Conservation (phyloP, 2,113 vertebrate species). For the Amphiprion ocellaris region DNA sequence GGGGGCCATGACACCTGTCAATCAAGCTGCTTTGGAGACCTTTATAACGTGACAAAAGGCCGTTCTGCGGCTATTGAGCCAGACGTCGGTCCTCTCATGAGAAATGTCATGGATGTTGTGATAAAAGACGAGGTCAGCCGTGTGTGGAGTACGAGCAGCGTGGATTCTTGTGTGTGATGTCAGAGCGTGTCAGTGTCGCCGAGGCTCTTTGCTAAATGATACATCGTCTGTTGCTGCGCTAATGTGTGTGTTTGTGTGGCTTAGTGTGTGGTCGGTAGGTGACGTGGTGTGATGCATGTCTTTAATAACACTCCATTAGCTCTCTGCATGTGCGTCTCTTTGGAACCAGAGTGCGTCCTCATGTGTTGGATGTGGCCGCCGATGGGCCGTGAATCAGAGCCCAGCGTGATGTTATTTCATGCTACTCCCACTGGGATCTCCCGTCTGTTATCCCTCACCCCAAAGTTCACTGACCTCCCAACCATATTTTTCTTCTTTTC, state of each 20-base stretch:
- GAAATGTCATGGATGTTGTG: constrained; percentile 72
- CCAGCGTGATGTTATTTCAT: constrained; percentile 63
- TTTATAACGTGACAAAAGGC: constrained; percentile 59
- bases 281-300: constrained; percentile 80
- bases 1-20: constrained; percentile 67
- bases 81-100: constrained; percentile 29
- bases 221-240: constrained; percentile 56
- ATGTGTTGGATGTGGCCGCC: constrained; percentile 57
- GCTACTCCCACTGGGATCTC: constrained; percentile 55
- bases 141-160: not conserved
- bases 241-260: constrained; percentile 42
- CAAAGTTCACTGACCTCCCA: constrained; percentile 37
- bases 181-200: constrained; percentile 9
- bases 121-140: constrained; percentile 33
- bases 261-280: constrained; percentile 65
- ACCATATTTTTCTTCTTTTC: constrained; percentile 47
- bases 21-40: constrained; percentile 55
- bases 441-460: constrained; percentile 66
- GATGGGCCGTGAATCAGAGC: constrained; percentile 70
- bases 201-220: constrained; percentile 42
- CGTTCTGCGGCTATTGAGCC: not conserved
- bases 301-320: constrained; percentile 84
- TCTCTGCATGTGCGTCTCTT: constrained; percentile 36
- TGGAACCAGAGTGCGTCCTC: constrained; percentile 32
- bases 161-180: not conserved